Base-by-base conservation (phyloP, 2,797 vertebrate genomes). In the Balearica regulorum region DNA sequence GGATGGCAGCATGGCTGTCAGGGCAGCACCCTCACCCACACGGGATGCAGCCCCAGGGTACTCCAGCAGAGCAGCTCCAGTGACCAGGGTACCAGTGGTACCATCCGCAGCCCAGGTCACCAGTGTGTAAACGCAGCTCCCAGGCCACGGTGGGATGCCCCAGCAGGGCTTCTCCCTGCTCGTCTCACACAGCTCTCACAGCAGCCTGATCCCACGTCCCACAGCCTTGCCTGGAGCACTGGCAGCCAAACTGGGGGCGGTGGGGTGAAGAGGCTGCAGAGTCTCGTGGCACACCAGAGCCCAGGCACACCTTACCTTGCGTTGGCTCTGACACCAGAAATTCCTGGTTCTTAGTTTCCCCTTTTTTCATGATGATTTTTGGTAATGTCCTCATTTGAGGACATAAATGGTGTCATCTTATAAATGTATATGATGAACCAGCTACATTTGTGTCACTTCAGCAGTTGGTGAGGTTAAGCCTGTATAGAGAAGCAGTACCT, bases 1-100 rank as follows among this genome's bases (percentile, higher is more conserved):
- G 29, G 11, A 8, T 25, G 25, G 31, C 62, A 60, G 44, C 33
- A 16, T 0, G 12, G 43, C 13, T 1, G 1, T 15, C 14, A 49
- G 48, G 29, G 25, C 15, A 75, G 29, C 39, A 33, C 17, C 44
- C 44, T 55, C 18, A 60, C 26, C 39, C 24, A 11, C 33, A 5
- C 0, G 4, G 35, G 35, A 21, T 19, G 10, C 35, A 66, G 39
- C 6, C 28, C 43, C 55, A 7, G 0, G 2, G 18, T 16, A 15
- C 21, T 37, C 33, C 13, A 68, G 62, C 41, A 71, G 44, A 39
- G 29, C 35, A 71, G n/a, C 33, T 35, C 24, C 1, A 1, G 37
- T 43, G 65, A 19, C 48, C 37, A 37, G 37, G 19, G 11, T 15
- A 43, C 8, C 19, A 61, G n/a, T n/a, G 18, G 10, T n/a, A n/a